Base-by-base conservation (phyloP, 2,797 vertebrate species). In the Parauchenoglanis punctatus region DNA sequence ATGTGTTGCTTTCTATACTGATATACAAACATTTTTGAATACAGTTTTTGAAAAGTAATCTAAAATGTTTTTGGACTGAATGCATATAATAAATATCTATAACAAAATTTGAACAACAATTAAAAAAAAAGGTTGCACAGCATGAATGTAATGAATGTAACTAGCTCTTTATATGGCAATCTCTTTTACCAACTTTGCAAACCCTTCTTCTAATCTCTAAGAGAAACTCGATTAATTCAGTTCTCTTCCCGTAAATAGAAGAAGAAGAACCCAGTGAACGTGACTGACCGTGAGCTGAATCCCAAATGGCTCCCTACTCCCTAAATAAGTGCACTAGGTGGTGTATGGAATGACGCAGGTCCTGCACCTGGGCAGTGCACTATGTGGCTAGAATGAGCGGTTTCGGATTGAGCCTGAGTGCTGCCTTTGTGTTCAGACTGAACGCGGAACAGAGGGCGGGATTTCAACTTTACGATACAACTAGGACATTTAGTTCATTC, bases 361-460 rank as follows among this genome's bases (percentile, higher is more conserved):
- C 13, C 73, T 28, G 49, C 10, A 49, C 56, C 12, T 65, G 18
- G 10, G 2, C 2, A 77, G 84, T 77, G 84, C 72, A 49, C 84
- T 85, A 1, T 0, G 28, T 28, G n/a, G 13, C n/a, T 25, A 11
- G 54, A 70, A 5, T 6, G 35, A 31, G 56, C 15, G 75, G 75
- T 44, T 68, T 86, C 28, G 61, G 75, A 86, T 56, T 1, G 61
- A 80, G 49, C 63, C 85, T 0, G 28, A 40, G 84, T n/a, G n/a
- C 25, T 17, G 46, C 35, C n/a, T 15, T 56, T 80, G 58, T 61
- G 75, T 68, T 67, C 8, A 76, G n/a, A 0, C 59, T 65, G 75
- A 80, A 85, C 49, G 54, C 81, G 81, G 83, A 84, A 63, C 65
- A 52, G 81, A 80, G 87, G 89, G 89, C 87, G 89, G 81, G 87